Evolutionary conservation across 2,797 vertebrate genomes (phyloP).

Genomic region (Spondyliosoma cantharus): DNA sequence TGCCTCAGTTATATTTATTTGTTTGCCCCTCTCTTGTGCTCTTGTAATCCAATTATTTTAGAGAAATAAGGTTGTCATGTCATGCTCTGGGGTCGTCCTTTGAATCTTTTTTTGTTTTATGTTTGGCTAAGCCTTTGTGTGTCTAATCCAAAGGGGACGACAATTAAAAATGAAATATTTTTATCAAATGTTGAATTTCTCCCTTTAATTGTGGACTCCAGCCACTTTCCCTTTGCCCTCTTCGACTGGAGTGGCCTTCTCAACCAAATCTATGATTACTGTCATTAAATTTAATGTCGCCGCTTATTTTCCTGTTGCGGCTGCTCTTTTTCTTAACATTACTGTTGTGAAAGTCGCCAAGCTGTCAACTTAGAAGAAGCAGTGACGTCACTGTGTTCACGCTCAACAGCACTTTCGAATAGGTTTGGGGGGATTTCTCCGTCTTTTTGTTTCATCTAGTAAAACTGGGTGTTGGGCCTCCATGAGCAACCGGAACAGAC

Average conservation of each 20-base stretch:
- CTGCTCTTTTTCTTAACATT: conserved; percentile 11
- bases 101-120: conserved; percentile 17
- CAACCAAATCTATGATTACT: conserved; percentile 29
- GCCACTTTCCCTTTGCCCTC: background rate
- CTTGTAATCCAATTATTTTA: conserved; percentile 21
- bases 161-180: background rate
- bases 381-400: conserved; percentile 1
- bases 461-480: too few species aligned
- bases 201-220: background rate
- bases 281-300: conserved; percentile 14
- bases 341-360: background rate
- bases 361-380: background rate
- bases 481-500: too few species aligned
- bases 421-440: background rate
- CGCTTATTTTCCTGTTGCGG: conserved; percentile 13
- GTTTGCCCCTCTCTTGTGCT: conserved; percentile 16
- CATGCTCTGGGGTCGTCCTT: conserved; percentile 9
- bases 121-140: background rate
- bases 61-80: conserved; percentile 27
- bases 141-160: background rate
- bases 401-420: background rate
- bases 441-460: background rate
- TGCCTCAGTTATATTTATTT: conserved; percentile 16
- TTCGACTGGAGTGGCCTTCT: conserved; percentile 18
- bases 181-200: conserved; percentile 11